A percentile compares a stretch with the other conserved stretches of the same genome.
phyloP scores from a whole-genome alignment of 2,113 vertebrate genomes.

The Alethe castanea region DNA sequence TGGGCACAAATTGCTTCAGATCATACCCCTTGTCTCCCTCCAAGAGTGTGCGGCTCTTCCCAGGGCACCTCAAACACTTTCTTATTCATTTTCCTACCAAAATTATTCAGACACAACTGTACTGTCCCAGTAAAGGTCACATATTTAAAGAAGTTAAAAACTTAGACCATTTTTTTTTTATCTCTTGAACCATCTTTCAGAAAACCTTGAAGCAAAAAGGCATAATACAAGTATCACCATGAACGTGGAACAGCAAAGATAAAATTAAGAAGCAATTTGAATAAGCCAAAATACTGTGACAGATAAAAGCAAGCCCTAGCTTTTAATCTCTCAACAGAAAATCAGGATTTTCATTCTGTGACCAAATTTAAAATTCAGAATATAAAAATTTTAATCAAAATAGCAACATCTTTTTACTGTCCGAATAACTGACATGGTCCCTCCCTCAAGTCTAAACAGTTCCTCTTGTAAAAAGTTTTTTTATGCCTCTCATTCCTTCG shows the following conservation, averaged over 20 bases:
- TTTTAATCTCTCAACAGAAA: neutral
- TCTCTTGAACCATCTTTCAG: neutral
- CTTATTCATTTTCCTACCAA: neutral
- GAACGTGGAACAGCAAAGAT: neutral
- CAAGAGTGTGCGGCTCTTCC: neutral
- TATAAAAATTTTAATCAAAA: neutral
- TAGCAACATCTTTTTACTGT: neutral
- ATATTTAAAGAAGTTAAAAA: neutral
- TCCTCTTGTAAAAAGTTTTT: neutral
- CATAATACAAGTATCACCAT: neutral
- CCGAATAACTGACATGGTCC: neutral
- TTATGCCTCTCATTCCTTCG: neutral
- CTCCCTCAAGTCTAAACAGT: neutral
- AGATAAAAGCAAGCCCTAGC: neutral
- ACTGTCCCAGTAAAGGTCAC: neutral
- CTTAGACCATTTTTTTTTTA: neutral
- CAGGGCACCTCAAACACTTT: neutral
- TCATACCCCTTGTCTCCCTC: neutral
- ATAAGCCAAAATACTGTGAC: neutral
- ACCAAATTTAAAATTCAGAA: neutral
- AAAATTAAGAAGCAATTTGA: neutral
- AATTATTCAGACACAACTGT: neutral
- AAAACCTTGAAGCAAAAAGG: neutral
- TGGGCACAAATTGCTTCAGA: neutral
- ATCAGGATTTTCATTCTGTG: neutral